Evolutionary conservation across 2,888 invertebrate genomes (phyloP), one percentile per base, ranked within the genome.

Genomic region (Cosmorhoe ocellata): DNA sequence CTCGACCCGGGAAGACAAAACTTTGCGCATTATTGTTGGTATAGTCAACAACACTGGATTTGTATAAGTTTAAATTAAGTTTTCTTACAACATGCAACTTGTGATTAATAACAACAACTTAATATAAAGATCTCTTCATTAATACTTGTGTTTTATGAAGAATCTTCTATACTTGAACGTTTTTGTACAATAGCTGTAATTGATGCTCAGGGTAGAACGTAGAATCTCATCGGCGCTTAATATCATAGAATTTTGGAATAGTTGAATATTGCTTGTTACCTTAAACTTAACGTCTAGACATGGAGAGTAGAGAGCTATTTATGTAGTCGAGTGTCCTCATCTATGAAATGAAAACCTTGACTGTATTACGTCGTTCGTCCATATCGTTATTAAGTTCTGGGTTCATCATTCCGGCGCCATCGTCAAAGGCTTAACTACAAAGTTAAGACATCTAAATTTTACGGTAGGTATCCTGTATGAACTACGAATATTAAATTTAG

Each of bases 1-100:
- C 56, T 46, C 65, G 61, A 71, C 67, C 70, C 61, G 64, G 61
- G 66, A 68, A 66, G 66, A 67, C 61, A 58, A 71, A 74, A 74
- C 71, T 74, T 74, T 71, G 63, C 62, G 61, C 67, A 67, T 74
- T 72, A 74, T 66, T 51, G 56, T 53, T 46, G 50, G 52, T 61
- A 61, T 55, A 57, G 48, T 64, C 69, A 66, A 65, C 69, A 65
- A 58, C 63, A 66, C 61, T 57, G 60, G 54, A 58, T 51, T 47
- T 58, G 58, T 63, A 58, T 59, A 41, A 45, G 51, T 51, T 51
- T 41, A 30, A 24, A 45, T 41, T 40, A 39, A 41, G 41, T 37
- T 40, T 27, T 18, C 28, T 18, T 27, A 31, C 14, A 18, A 27
- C 34, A 28, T 22, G n/a, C 36, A 22, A 3, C 4, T 18, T 18